phyloP scores from a whole-genome alignment of 2,888 invertebrate species.

The Eutolmus rufibarbis region DNA sequence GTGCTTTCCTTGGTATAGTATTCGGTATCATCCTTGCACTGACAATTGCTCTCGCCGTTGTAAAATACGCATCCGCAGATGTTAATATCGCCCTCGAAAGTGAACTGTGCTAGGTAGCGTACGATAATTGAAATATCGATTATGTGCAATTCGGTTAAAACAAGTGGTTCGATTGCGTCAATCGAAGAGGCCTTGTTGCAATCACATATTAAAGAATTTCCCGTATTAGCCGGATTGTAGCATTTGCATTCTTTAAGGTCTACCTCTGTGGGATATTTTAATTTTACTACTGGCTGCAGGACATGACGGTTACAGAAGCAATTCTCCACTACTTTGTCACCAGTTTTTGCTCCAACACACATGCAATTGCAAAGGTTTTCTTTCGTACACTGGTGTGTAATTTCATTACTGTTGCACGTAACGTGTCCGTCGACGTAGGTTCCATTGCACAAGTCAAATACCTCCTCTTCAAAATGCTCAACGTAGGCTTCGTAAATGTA shows the following conservation, averaged over 20 bases:
- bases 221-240: background rate
- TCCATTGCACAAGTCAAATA: background rate
- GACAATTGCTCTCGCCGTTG: background rate
- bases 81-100: background rate
- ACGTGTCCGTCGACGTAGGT: background rate
- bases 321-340: background rate
- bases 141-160: background rate
- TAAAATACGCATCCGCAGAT: background rate
- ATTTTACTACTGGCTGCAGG: background rate
- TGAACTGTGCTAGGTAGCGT: background rate
- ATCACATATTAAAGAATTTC: background rate
- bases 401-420: background rate
- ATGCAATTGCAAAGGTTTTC: background rate
- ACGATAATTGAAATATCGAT: background rate
- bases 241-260: background rate
- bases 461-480: background rate
- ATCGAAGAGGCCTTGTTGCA: background rate
- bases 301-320: background rate
- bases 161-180: background rate
- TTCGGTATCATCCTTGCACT: background rate
- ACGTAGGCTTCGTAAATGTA: background rate
- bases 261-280: background rate
- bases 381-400: background rate
- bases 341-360: background rate
- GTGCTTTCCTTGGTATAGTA: background rate